Conservation (phyloP, 2,888 invertebrate species). For the Autographa gamma region DNA sequence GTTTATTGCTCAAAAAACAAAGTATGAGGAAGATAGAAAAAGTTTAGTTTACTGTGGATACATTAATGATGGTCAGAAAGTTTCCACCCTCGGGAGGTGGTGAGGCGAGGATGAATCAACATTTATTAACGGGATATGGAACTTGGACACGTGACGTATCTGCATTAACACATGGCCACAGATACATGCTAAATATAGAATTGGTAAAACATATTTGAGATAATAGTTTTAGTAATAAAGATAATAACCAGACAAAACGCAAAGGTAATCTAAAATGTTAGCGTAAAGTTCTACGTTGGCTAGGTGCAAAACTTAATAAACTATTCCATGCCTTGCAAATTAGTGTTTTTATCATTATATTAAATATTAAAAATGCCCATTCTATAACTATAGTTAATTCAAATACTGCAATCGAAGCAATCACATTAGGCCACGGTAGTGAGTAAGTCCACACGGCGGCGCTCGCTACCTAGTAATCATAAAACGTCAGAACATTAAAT, state of each 20-base stretch:
- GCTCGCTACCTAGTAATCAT: conserved; percentile 16
- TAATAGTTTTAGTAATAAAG: too few species aligned
- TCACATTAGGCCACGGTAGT: not conserved
- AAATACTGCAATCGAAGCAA: not conserved
- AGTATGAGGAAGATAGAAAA: conserved; percentile 3
- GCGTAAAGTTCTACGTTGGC: too few species aligned
- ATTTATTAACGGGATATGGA: conserved; percentile 45
- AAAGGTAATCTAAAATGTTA: too few species aligned
- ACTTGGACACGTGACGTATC: conserved; percentile 29
- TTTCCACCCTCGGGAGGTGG: conserved; percentile 27
- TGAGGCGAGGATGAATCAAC: conserved; percentile 43
- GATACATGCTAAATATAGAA: not conserved
- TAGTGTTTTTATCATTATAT: too few species aligned
- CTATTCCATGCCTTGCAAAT: too few species aligned
- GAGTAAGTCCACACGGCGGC: not conserved
- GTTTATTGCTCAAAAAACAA: conserved; percentile 6
- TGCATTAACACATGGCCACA: conserved; percentile 1
- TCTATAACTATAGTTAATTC: not conserved
- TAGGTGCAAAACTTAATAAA: too few species aligned
- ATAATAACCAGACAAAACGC: too few species aligned
- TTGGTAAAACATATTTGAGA: not conserved
- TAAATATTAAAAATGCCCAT: not conserved
- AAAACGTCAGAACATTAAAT: conserved; percentile 9
- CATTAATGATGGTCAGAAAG: conserved; percentile 47
- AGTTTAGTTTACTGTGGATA: conserved; percentile 22